phyloP scores from a whole-genome alignment of 2,113 vertebrate genomes.

The Chionomys nivalis region DNA sequence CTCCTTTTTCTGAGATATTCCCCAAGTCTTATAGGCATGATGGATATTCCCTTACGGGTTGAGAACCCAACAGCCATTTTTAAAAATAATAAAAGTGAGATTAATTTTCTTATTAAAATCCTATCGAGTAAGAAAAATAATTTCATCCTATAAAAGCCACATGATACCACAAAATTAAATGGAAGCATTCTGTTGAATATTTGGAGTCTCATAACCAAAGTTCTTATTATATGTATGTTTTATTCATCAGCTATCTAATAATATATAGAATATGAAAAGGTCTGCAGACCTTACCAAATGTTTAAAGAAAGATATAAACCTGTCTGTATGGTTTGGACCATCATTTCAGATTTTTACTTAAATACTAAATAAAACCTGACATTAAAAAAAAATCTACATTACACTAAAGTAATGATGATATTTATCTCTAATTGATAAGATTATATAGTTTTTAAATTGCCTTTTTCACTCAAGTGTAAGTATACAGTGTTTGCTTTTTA shows the following conservation, averaged over 20 bases:
- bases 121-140: neutral
- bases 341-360: neutral
- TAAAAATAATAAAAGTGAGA: slow-evolving; percentile 26
- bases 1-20: neutral
- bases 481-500: neutral
- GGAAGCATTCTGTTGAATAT: neutral
- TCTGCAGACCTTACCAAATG: neutral
- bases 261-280: neutral
- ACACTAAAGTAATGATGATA: neutral
- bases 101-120: slow-evolving; percentile 41
- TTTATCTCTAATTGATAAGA: neutral
- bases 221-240: neutral
- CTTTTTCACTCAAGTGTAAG: neutral
- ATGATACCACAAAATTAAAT: neutral
- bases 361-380: neutral
- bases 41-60: neutral
- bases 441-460: neutral
- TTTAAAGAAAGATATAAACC: neutral
- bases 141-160: neutral
- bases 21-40: neutral
- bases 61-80: neutral
- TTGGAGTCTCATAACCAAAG: neutral
- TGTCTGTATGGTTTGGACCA: neutral
- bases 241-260: neutral
- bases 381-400: neutral